phyloP scores from a whole-genome alignment of 1,140 invertebrate genomes.

The Drosophila pallidifrons region DNA sequence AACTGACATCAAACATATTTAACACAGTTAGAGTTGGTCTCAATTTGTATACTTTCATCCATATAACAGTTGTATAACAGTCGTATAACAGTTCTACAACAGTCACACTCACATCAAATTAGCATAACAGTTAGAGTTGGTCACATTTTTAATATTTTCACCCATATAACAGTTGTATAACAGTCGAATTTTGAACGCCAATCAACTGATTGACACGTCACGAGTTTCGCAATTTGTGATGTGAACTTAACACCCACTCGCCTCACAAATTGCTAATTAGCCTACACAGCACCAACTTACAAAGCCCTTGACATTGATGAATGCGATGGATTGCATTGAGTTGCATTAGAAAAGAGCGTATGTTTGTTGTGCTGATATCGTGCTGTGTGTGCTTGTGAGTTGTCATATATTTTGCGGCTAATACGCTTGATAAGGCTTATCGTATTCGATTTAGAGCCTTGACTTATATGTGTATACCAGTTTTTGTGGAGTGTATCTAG shows the following conservation, averaged over 20 bases:
- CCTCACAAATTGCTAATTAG: conserved; percentile 61
- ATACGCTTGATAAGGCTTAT: conserved; percentile 53
- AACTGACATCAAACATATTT: neutral
- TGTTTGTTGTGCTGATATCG: neutral
- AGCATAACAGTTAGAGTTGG: neutral
- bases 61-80: conserved; percentile 28
- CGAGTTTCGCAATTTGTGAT: conserved; percentile 29
- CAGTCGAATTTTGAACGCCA: neutral
- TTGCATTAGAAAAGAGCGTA: conserved; percentile 3
- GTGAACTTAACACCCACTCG: neutral
- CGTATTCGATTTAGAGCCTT: conserved; percentile 53
- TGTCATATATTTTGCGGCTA: conserved; percentile 4
- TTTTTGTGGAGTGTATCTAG: conserved; percentile 5
- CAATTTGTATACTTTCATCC: neutral
- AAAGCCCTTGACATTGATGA: conserved; percentile 68
- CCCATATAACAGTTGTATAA: conserved; percentile 3
- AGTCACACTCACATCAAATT: neutral
- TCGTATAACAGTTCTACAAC: neutral
- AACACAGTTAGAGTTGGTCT: neutral
- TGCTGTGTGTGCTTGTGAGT: neutral
- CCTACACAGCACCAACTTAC: neutral
- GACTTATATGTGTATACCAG: conserved; percentile 50
- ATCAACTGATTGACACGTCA: conserved; percentile 11
- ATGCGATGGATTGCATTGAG: conserved; percentile 31
- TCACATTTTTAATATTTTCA: conserved; percentile 6